These are phyloP conservation scores for Panurus biarmicus DNA, from an alignment of 2,113 vertebrate species.

Conservation along the genomic window DNA sequence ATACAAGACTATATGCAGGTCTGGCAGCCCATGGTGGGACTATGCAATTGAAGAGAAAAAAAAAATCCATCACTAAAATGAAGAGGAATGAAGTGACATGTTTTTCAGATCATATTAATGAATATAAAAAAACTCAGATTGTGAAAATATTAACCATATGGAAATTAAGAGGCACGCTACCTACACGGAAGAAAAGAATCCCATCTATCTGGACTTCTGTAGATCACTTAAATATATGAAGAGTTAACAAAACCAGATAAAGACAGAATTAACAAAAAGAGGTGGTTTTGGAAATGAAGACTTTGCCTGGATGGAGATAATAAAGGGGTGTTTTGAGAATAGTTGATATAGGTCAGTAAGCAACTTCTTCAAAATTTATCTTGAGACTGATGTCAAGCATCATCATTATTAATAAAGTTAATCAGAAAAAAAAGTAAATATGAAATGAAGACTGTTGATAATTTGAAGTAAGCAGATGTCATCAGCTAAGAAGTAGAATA, in stretches of 20 bases:
- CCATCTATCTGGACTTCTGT: background rate
- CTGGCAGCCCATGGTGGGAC: background rate
- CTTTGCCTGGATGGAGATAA: background rate
- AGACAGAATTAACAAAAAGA: background rate
- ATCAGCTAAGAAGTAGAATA: background rate
- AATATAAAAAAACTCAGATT: background rate
- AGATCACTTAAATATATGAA: background rate
- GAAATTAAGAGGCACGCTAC: background rate
- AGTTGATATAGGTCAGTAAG: background rate
- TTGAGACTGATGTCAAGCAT: background rate
- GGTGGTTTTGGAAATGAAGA: background rate
- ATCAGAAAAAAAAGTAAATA: background rate
- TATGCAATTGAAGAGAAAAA: background rate
- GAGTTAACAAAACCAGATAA: background rate
- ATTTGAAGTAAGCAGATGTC: background rate
- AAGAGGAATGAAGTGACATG: background rate
- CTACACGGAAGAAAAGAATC: background rate
- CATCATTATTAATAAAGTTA: background rate
- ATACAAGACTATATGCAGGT: background rate
- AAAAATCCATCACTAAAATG: background rate
- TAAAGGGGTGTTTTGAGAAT: background rate
- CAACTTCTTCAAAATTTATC: background rate
- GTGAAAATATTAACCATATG: background rate
- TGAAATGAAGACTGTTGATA: background rate
- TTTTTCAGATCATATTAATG: background rate